A percentile compares a stretch with the other conserved stretches of the same genome.
Conservation (phyloP, 2,888 invertebrate species). For the Xanthia togata region DNA sequence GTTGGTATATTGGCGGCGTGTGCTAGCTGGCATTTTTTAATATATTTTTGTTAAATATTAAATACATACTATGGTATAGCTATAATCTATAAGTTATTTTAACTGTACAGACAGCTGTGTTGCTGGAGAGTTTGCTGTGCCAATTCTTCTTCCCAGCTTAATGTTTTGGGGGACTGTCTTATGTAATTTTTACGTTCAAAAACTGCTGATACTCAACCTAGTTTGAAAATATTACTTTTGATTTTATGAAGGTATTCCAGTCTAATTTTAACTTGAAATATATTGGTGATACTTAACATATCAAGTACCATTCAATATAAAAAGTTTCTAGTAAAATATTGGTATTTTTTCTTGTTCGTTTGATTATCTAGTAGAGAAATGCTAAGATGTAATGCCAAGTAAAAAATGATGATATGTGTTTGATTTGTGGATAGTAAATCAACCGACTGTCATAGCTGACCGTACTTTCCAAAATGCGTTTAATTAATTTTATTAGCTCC, state of each 20-base stretch:
- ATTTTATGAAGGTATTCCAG: neutral
- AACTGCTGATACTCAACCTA: neutral
- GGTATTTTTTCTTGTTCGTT: neutral
- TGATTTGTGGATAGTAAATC: neutral
- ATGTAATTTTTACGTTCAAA: neutral
- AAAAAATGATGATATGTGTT: neutral
- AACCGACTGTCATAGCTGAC: neutral
- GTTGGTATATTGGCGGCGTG: neutral
- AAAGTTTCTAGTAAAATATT: neutral
- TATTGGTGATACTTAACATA: neutral
- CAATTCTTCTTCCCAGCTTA: neutral
- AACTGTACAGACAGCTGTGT: neutral
- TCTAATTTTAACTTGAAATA: neutral
- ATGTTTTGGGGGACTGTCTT: neutral
- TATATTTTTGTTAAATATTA: neutral
- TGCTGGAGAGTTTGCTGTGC: neutral
- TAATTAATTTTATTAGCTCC: constrained; percentile 42
- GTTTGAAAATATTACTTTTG: neutral
- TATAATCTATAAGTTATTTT: neutral
- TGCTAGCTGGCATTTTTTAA: too few species aligned
- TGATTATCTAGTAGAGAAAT: neutral
- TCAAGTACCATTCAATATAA: neutral
- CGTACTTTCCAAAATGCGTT: constrained; percentile 22
- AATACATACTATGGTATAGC: too few species aligned
- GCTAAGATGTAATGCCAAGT: neutral